Evolutionary conservation across 2,888 invertebrate genomes (phyloP), one percentile per base, ranked within the genome.

Genomic region (Ryuthela nishihirai): DNA sequence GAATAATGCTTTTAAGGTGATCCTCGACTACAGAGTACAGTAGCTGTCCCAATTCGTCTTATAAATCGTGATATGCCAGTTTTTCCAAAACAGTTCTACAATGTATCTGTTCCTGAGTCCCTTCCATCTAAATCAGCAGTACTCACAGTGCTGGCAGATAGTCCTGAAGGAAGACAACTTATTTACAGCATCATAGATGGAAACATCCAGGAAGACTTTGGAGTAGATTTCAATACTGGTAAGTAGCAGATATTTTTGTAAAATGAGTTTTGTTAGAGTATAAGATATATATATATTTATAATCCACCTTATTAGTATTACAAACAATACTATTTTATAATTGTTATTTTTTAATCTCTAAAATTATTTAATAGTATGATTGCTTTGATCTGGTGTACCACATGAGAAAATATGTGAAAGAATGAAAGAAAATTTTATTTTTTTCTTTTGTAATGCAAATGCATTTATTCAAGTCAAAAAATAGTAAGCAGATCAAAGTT

Each of bases 41-140:
- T 85, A 24, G 79, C 81, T n/a, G 86, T 91, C 26, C 81, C 83
- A 68, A 82, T 91, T 34, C 87, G 87, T 76, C 85, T 87, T 43
- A 85, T 88, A 71, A 92, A 92, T 76, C 84, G 87, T 69, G 88
- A 88, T 48, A 92, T 92, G 83, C 97, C 97, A n/a, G 82, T 88
- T 44, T 98, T 97, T 80, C 84, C 85, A 71, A 85, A 85, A 71
- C 89, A 90, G 74, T 89, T 87, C 75, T 92, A 87, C 78, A 82
- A 82, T 48, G 87, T 87, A 68, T 77, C 79, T 61, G 85, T 91
- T 60, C 84, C 85, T 45, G 94, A 95, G 79, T 88, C 88, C 77
- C 83, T 84, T 47, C 82, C 87, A 73, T 78, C 88, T 15, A 84
- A 85, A 72, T 83, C 87, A 17, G 74, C 77, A 2, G 84, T 93